Percentiles rank a stretch among this genome's conserved stretches.
Evolutionary conservation across 2,797 vertebrate genomes (phyloP).

Genomic region (Adrianichthys oophorus): DNA sequence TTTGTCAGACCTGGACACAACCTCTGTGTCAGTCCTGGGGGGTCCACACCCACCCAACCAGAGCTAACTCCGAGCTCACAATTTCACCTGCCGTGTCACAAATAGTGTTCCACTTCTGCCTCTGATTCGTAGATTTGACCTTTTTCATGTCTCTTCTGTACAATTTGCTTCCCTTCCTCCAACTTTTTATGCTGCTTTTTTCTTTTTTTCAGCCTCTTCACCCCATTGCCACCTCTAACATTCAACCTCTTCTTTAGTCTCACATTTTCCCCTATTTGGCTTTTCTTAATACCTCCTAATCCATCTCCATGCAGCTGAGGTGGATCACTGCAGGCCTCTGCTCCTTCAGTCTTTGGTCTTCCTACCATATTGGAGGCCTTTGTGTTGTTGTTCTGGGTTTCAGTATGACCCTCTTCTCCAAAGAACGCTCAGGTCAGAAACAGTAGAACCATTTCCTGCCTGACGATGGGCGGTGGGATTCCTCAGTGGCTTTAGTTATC

Average conservation of each 20-base stretch:
- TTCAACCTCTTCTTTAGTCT: conserved; percentile 36
- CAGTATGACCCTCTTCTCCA: no score
- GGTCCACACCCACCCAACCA: conserved; percentile 7
- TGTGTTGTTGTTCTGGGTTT: no score
- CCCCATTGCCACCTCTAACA: conserved; percentile 54
- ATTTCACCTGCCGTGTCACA: conserved; percentile 50
- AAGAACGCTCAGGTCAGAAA: no score
- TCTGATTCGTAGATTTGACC: conserved; percentile 25
- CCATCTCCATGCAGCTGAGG: no score
- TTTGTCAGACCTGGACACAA: background rate
- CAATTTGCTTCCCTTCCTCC: conserved; percentile 21
- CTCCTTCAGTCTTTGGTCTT: no score
- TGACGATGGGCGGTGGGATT: no score
- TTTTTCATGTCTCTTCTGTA: conserved; percentile 33
- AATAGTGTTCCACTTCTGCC: conserved; percentile 49
- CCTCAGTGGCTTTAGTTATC: no score
- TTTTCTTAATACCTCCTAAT: no score
- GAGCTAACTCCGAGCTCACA: conserved; percentile 6
- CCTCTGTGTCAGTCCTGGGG: no score
- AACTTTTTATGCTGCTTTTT: conserved; percentile 25
- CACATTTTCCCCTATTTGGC: background rate
- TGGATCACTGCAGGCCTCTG: no score
- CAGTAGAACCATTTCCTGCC: no score
- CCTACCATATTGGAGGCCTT: no score
- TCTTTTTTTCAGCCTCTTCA: conserved; percentile 37